Percentiles rank a stretch among this genome's conserved stretches.
These are phyloP conservation scores for Dilophus febrilis DNA, from an alignment of 2,888 invertebrate genomes.

Conservation along the genomic window DNA sequence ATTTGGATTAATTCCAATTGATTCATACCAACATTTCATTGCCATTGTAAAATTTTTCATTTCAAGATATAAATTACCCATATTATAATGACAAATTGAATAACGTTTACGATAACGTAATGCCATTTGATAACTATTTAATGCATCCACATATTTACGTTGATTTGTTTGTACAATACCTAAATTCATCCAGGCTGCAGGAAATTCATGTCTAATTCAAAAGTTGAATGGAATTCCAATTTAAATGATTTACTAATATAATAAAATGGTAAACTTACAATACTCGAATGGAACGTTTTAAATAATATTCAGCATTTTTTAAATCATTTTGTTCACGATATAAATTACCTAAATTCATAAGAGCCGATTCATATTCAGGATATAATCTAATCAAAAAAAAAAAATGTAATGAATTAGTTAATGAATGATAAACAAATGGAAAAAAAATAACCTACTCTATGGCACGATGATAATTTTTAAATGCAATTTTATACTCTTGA, in stretches of 20 bases:
- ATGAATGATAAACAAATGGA: too few relatives aligned
- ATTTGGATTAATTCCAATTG: conserved; percentile 55
- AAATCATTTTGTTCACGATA: conserved; percentile 51
- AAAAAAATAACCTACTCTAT: conserved; percentile 35
- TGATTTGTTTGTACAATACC: conserved; percentile 76
- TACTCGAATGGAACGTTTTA: conserved; percentile 51
- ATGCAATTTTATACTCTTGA: conserved; percentile 48
- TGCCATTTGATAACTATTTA: conserved; percentile 64
- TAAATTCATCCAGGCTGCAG: conserved; percentile 97
- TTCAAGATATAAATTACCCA: conserved; percentile 61
- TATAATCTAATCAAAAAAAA: conserved; percentile 40
- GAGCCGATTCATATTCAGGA: conserved; percentile 75
- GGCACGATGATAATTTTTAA: conserved; percentile 60
- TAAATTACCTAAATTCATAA: conserved; percentile 86
- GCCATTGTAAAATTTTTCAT: conserved; percentile 56
- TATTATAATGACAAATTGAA: conserved; percentile 86
- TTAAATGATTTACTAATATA: neutral
- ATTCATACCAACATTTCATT: conserved; percentile 62
- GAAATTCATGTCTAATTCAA: conserved; percentile 55
- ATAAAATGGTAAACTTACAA: conserved; percentile 10
- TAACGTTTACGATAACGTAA: conserved; percentile 59
- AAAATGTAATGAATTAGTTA: too few relatives aligned
- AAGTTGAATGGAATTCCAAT: conserved; percentile 1
- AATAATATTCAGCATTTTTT: conserved; percentile 52
- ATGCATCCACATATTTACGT: conserved; percentile 51